A percentile compares a stretch with the other conserved stretches of the same genome.
phyloP scores from a whole-genome alignment of 2,113 vertebrate genomes.

The Cygnus atratus region DNA sequence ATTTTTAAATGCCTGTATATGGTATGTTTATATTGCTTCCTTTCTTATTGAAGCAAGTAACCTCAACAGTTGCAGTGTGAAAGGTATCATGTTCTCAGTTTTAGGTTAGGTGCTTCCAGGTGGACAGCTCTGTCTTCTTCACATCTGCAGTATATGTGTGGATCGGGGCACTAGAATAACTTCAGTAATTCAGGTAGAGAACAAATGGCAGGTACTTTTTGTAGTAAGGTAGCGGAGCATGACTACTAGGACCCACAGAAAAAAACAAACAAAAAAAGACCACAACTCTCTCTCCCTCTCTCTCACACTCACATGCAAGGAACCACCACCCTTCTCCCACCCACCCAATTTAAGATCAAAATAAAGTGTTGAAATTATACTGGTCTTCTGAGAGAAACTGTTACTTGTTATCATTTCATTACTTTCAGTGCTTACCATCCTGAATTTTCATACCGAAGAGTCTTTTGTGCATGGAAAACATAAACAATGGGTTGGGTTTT shows the following conservation, averaged over 20 bases:
- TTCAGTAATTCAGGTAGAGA: not conserved
- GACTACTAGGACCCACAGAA: not conserved
- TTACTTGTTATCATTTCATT: not conserved
- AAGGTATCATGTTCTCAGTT: not conserved
- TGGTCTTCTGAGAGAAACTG: not conserved
- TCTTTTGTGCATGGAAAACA: not conserved
- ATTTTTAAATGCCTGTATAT: too few species aligned
- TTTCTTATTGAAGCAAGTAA: not conserved
- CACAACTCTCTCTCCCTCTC: not conserved
- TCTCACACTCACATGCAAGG: not conserved
- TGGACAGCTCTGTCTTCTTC: not conserved
- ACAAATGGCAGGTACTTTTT: not conserved
- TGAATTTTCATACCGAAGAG: not conserved
- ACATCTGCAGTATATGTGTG: not conserved
- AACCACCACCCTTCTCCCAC: not conserved
- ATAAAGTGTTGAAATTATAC: not conserved
- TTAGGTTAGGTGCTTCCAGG: not conserved
- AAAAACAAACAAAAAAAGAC: not conserved
- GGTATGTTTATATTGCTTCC: not conserved
- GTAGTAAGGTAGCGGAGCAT: not conserved
- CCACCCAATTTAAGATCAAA: not conserved
- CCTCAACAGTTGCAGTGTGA: not conserved
- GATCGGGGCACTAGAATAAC: not conserved
- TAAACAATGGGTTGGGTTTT: not conserved
- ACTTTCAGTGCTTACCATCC: not conserved